A percentile compares a stretch with the other conserved stretches of the same genome.
Conservation (phyloP, 2,113 vertebrate genomes). For the Gobius niger region DNA sequence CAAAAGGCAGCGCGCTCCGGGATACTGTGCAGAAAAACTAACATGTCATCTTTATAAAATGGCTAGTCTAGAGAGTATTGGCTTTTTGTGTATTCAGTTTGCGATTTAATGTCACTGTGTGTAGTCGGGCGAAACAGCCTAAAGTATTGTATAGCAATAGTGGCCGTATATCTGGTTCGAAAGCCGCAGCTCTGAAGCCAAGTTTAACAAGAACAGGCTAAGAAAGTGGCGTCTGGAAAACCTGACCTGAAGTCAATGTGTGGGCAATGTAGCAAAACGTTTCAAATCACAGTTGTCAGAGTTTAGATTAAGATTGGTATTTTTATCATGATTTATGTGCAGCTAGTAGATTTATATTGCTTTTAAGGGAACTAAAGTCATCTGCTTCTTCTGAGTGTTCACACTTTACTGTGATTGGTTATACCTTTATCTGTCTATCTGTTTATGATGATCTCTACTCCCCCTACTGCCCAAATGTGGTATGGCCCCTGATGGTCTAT, state of each 20-base stretch:
- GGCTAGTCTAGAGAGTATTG: neutral
- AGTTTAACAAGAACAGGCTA: neutral
- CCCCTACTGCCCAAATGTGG: neutral
- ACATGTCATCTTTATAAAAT: conserved; percentile 43
- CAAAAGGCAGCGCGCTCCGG: conserved; percentile 42
- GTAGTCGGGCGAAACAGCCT: conserved; percentile 19
- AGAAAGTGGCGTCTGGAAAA: neutral
- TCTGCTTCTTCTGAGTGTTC: too few relatives aligned
- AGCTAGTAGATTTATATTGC: too few relatives aligned
- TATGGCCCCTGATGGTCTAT: neutral
- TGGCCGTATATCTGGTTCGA: too few relatives aligned
- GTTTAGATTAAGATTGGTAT: neutral
- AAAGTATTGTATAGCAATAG: conserved; percentile 4
- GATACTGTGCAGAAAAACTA: conserved; percentile 36
- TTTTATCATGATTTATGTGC: neutral
- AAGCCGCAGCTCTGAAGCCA: too few relatives aligned
- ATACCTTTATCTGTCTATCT: too few relatives aligned
- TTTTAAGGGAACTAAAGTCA: too few relatives aligned
- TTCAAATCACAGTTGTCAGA: too few relatives aligned
- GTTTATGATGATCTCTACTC: neutral
- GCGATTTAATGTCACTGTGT: conserved; percentile 24
- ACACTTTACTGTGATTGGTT: too few relatives aligned
- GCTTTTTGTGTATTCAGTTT: conserved; percentile 4
- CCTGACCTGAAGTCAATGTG: too few relatives aligned
- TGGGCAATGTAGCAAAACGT: too few relatives aligned